Conservation (phyloP, 1,140 invertebrate genomes). For the Lutraria rhynchaena region DNA sequence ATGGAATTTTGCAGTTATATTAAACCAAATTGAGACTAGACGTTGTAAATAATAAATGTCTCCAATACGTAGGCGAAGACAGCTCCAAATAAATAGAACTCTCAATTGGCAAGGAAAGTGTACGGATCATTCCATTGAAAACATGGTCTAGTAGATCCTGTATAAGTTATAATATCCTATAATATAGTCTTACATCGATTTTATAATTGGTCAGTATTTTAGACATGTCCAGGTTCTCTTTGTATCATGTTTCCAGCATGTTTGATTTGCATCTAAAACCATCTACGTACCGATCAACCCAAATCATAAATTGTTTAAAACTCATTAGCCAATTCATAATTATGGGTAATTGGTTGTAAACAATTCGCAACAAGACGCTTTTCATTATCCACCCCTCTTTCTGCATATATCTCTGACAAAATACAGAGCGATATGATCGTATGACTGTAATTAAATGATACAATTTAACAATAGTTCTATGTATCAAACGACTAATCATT, state of each 20-base stretch:
- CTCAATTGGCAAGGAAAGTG: no score
- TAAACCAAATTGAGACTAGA: no score
- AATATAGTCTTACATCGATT: constrained; percentile 1
- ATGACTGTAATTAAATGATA: constrained; percentile 1
- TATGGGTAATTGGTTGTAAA: constrained; percentile 43
- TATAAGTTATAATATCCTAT: no score
- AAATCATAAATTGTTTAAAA: constrained; percentile 10
- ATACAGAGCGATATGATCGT: constrained; percentile 15
- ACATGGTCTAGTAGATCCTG: no score
- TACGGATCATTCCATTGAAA: no score
- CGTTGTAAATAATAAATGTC: no score
- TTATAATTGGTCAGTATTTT: constrained; percentile 18
- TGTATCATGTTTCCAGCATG: constrained; percentile 4
- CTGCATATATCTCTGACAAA: constrained; percentile 46
- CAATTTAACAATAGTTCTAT: constrained; percentile 11
- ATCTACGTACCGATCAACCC: constrained; percentile 7
- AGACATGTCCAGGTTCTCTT: not conserved
- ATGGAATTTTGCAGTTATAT: no score
- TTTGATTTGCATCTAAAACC: not conserved
- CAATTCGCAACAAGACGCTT: constrained; percentile 18
- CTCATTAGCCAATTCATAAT: constrained; percentile 35
- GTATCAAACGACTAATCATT: constrained; percentile 29
- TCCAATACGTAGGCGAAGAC: no score
- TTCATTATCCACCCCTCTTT: constrained; percentile 6
- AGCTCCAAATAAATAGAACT: no score